Percentiles rank a stretch among this genome's conserved stretches.
Conservation (phyloP, 1,140 invertebrate genomes). For the Drosophila tristis region DNA sequence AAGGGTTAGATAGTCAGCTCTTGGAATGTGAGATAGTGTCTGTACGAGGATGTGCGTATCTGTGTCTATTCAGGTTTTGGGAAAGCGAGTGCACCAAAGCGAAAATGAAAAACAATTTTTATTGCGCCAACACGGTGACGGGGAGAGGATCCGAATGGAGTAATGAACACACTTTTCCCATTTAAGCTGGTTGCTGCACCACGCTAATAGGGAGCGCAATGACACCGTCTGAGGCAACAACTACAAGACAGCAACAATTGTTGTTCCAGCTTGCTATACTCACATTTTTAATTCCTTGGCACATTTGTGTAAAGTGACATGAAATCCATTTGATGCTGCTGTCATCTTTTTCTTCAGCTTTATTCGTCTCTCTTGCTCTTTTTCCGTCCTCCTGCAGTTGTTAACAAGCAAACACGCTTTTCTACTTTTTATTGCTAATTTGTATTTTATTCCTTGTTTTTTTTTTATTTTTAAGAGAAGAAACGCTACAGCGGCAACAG, state of each 20-base stretch:
- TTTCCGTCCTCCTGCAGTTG: conserved; percentile 51
- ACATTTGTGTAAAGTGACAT: conserved; percentile 82
- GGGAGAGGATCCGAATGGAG: conserved; percentile 13
- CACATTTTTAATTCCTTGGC: conserved; percentile 82
- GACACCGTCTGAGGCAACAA: conserved; percentile 39
- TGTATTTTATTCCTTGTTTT: conserved; percentile 72
- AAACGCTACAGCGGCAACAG: conserved; percentile 18
- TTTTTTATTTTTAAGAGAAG: conserved; percentile 50
- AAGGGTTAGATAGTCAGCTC: conserved; percentile 44
- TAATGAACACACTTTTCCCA: conserved; percentile 82
- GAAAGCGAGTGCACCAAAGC: conserved; percentile 75
- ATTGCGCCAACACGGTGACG: conserved; percentile 48
- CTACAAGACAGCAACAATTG: conserved; percentile 68
- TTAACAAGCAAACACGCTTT: conserved; percentile 83
- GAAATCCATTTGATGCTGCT: conserved; percentile 80
- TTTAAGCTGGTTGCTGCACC: conserved; percentile 70
- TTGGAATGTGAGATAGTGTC: conserved; percentile 22
- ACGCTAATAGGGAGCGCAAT: conserved; percentile 67
- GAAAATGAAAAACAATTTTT: conserved; percentile 80
- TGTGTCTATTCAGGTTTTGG: conserved; percentile 69
- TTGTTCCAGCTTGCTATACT: conserved; percentile 58
- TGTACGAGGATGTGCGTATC: conserved; percentile 29
- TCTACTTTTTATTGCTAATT: conserved; percentile 83
- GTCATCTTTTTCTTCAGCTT: conserved; percentile 35
- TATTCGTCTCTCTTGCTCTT: conserved; percentile 5